Evolutionary conservation across 2,113 vertebrate genomes (phyloP).

Genomic region (Regulus satrapa): DNA sequence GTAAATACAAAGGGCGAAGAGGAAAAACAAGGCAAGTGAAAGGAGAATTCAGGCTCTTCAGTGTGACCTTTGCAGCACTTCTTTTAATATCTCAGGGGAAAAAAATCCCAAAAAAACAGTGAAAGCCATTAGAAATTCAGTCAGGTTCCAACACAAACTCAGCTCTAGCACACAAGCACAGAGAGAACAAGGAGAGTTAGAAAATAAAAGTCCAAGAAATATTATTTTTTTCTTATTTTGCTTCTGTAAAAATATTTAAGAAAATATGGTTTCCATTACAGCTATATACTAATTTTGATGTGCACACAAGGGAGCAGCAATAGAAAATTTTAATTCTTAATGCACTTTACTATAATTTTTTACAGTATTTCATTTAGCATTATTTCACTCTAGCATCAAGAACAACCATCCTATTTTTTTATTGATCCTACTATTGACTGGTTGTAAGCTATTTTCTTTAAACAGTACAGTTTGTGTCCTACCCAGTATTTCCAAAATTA

Average conservation of each 20-base stretch:
- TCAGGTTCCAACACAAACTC: neutral
- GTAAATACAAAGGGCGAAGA: neutral
- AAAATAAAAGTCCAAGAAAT: neutral
- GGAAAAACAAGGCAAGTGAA: neutral
- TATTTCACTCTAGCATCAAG: neutral
- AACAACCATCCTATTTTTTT: neutral
- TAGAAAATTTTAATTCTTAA: neutral
- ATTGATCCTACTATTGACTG: neutral
- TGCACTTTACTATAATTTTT: neutral
- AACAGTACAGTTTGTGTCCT: neutral
- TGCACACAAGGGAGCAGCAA: fast-evolving
- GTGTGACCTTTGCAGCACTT: conserved; percentile 26
- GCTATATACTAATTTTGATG: neutral
- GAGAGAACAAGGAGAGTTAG: neutral
- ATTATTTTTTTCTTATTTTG: neutral
- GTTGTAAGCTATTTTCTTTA: neutral
- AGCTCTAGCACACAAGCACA: neutral
- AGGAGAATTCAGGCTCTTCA: neutral
- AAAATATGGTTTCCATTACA: neutral
- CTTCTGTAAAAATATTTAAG: neutral
- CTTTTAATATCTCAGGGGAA: conserved; percentile 4
- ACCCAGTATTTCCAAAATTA: neutral
- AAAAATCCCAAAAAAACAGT: conserved; percentile 31
- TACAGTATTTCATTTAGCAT: neutral
- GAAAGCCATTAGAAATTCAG: neutral